phyloP scores from a whole-genome alignment of 2,113 vertebrate genomes.

The Onychostoma macrolepis region DNA sequence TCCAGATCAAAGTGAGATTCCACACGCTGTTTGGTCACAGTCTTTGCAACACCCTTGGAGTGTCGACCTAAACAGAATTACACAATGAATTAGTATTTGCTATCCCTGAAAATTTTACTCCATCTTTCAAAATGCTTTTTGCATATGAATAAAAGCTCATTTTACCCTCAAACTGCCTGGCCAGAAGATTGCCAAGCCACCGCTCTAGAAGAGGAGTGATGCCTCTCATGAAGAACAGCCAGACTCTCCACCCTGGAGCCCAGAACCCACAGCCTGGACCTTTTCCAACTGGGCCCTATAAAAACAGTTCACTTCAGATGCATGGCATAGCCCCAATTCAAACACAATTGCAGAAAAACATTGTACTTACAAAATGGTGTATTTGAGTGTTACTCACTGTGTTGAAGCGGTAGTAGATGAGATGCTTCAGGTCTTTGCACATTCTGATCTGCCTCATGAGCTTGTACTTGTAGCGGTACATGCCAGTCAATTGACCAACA shows the following conservation, averaged over 20 bases:
- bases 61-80: slow-evolving; percentile 83
- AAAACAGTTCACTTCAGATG: not conserved
- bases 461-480: slow-evolving; percentile 99
- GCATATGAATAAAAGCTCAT: not conserved
- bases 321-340: not conserved
- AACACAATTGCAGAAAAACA: not conserved
- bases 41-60: slow-evolving; percentile 98
- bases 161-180: slow-evolving; percentile 97
- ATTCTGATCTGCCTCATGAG: slow-evolving; percentile 98
- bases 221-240: slow-evolving; percentile 99
- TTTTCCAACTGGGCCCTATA: slow-evolving; percentile 97
- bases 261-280: slow-evolving; percentile 99
- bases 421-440: slow-evolving; percentile 99
- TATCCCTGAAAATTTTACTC: not conserved
- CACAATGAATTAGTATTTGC: not conserved
- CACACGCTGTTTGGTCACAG: slow-evolving; percentile 97
- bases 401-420: slow-evolving; percentile 99
- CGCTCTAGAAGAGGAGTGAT: slow-evolving; percentile 96
- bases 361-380: not conserved
- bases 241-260: slow-evolving; percentile 98
- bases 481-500: slow-evolving; percentile 96
- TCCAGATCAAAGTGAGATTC: slow-evolving; percentile 99
- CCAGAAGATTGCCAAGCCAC: slow-evolving; percentile 97
- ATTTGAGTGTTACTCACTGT: slow-evolving; percentile 80
- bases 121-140: not conserved